A percentile compares a stretch with the other conserved stretches of the same genome.
phyloP scores from a whole-genome alignment of 1,140 invertebrate genomes.

The Drosophila tsacasi region DNA sequence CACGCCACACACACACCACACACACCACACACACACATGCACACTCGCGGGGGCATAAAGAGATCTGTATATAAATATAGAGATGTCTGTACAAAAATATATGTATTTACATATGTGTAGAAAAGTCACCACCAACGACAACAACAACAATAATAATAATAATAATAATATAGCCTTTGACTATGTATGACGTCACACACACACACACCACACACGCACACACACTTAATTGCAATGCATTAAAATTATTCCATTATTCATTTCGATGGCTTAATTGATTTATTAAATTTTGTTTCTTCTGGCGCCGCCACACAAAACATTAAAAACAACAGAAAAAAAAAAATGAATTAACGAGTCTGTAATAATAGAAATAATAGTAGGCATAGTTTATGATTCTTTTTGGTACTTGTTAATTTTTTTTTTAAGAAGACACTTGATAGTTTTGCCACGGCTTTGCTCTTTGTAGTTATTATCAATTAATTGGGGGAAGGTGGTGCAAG shows the following conservation, averaged over 20 bases:
- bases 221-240: constrained; percentile 50
- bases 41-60: constrained; percentile 10
- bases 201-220: constrained; percentile 12
- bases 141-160: not conserved
- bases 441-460: constrained; percentile 2
- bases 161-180: constrained; percentile 2
- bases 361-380: not conserved
- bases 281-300: constrained; percentile 33
- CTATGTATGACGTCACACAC: constrained; percentile 50
- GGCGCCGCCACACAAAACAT: constrained; percentile 42
- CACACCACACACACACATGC: constrained; percentile 15
- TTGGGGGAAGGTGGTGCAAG: not conserved
- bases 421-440: constrained; percentile 21
- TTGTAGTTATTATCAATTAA: constrained; percentile 7
- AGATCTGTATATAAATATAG: constrained; percentile 18
- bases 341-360: not conserved
- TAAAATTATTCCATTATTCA: constrained; percentile 33
- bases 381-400: constrained; percentile 7
- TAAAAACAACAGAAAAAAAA: constrained; percentile 41
- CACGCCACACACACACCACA: constrained; percentile 10
- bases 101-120: constrained; percentile 4
- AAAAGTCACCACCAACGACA: constrained; percentile 14
- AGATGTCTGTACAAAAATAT: constrained; percentile 25
- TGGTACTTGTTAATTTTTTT: constrained; percentile 8
- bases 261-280: constrained; percentile 41